Percentiles rank a stretch among this genome's conserved stretches.
Conservation (phyloP, 2,888 invertebrate species). For the Linyphia triangularis region DNA sequence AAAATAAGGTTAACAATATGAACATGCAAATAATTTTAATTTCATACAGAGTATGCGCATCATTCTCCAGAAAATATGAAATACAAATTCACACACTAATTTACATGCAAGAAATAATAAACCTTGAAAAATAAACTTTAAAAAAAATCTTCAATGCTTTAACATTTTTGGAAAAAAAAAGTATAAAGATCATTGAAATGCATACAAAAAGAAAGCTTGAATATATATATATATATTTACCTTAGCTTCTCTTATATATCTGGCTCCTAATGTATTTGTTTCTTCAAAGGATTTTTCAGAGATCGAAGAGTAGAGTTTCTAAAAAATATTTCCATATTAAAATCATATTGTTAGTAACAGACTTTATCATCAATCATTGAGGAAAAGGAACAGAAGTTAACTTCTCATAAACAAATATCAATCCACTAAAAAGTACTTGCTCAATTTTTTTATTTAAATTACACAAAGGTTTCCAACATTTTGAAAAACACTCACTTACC, state of each 20-base stretch:
- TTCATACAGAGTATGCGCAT: constrained; percentile 48
- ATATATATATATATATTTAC: constrained; percentile 15
- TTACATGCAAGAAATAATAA: background rate
- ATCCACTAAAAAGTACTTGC: background rate
- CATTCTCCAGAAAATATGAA: background rate
- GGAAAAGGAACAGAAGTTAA: background rate
- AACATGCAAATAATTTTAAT: constrained; percentile 47
- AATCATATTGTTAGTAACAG: background rate
- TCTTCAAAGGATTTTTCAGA: constrained; percentile 96
- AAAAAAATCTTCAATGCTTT: background rate
- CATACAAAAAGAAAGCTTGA: background rate
- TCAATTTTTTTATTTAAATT: background rate
- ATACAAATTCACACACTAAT: background rate
- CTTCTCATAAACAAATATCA: background rate
- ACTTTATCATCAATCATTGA: background rate
- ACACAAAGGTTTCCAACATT: background rate
- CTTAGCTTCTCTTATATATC: constrained; percentile 97
- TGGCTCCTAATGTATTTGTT: constrained; percentile 96
- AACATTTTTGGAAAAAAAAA: no score
- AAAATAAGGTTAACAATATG: constrained; percentile 14
- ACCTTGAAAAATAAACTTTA: background rate
- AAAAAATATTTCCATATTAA: constrained; percentile 77
- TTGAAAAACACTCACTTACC: no score
- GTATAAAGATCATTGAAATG: background rate
- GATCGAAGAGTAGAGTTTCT: constrained; percentile 95